Conservation (phyloP, 2,797 vertebrate genomes). For the Microcaecilia unicolor region DNA sequence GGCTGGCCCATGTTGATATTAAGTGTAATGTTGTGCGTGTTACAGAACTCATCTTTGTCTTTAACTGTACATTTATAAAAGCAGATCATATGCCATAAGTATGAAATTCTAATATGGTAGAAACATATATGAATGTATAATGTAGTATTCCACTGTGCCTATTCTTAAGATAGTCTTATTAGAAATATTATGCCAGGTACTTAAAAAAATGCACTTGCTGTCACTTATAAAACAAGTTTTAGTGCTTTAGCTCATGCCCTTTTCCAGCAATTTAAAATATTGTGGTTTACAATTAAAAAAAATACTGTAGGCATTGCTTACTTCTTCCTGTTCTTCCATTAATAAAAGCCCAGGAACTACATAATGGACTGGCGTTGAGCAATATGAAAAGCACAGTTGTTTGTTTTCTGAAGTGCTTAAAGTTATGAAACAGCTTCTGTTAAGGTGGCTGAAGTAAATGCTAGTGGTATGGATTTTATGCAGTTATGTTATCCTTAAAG, state of each 20-base stretch:
- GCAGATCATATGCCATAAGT: slow-evolving; percentile 53
- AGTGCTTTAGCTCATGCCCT: slow-evolving; percentile 17
- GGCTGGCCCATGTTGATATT: slow-evolving; percentile 65
- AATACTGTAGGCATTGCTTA: slow-evolving; percentile 7
- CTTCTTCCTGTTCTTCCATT: slow-evolving; percentile 19
- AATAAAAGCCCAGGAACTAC: slow-evolving; percentile 45
- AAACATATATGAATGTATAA: slow-evolving; percentile 47
- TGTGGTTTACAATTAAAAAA: slow-evolving; percentile 19
- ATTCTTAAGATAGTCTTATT: slow-evolving; percentile 28
- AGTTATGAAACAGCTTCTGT: not conserved
- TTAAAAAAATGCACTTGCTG: slow-evolving; percentile 36
- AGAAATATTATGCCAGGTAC: slow-evolving; percentile 46
- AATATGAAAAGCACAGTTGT: no score
- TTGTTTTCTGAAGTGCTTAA: not conserved
- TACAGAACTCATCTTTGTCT: slow-evolving; percentile 25
- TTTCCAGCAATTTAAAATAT: slow-evolving; percentile 1
- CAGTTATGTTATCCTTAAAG: no score
- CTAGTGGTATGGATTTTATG: slow-evolving; percentile 27
- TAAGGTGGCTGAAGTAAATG: slow-evolving; percentile 8
- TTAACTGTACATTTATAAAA: slow-evolving; percentile 56
- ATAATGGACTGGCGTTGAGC: no score
- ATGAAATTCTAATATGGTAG: slow-evolving; percentile 27
- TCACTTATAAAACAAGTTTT: slow-evolving; percentile 12
- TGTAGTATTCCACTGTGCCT: slow-evolving; percentile 41
- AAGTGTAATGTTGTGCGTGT: slow-evolving; percentile 44